These are phyloP conservation scores for Lathamus discolor DNA, from an alignment of 2,113 vertebrate species.

Conservation along the genomic window DNA sequence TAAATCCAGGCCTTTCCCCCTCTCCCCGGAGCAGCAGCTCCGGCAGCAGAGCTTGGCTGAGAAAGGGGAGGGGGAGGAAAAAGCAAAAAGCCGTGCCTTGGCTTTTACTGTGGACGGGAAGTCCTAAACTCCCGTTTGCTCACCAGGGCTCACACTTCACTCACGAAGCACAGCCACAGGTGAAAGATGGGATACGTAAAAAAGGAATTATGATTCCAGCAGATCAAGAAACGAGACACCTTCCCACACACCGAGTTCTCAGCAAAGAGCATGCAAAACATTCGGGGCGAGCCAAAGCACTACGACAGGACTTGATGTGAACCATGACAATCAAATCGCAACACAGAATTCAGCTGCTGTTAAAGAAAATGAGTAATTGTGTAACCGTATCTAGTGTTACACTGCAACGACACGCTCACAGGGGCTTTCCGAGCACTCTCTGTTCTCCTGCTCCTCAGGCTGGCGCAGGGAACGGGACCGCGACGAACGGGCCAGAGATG, in stretches of 20 bases:
- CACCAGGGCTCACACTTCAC: background rate
- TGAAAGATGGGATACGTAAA: background rate
- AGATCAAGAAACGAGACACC: background rate
- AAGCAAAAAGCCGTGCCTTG: background rate
- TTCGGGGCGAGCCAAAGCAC: background rate
- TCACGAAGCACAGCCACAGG: background rate
- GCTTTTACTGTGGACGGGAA: background rate
- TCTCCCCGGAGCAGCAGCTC: background rate
- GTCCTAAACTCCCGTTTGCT: background rate
- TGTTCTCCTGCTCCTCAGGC: constrained; percentile 16
- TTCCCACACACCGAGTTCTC: background rate
- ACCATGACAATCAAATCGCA: background rate
- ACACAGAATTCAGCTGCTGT: constrained; percentile 1
- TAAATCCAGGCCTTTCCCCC: background rate
- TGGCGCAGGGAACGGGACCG: background rate
- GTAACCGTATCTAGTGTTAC: background rate
- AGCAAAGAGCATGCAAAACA: background rate
- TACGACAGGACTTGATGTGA: background rate
- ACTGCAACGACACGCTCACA: background rate
- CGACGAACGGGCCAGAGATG: background rate
- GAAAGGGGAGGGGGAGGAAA: rapidly evolving
- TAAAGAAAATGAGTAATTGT: background rate
- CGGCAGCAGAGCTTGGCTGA: rapidly evolving
- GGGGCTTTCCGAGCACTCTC: background rate
- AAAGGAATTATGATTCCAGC: background rate